A percentile compares a stretch with the other conserved stretches of the same genome.
phyloP scores from a whole-genome alignment of 2,113 vertebrate genomes.

The Lepisosteus osseus region DNA sequence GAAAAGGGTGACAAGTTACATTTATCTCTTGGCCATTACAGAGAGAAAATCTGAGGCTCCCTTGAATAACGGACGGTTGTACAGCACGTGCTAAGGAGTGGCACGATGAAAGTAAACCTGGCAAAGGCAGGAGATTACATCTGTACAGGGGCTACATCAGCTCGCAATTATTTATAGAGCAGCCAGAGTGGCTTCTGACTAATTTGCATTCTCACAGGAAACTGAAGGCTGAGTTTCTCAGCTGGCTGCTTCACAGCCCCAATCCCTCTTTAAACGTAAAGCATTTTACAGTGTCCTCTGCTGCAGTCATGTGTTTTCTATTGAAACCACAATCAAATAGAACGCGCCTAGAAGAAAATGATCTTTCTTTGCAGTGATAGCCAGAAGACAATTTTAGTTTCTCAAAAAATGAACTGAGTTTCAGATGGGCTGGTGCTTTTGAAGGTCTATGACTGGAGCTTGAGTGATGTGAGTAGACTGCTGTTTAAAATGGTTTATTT shows the following conservation, averaged over 20 bases:
- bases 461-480: constrained; percentile 12
- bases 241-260: not conserved
- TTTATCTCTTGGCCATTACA: no score
- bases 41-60: no score
- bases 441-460: not conserved
- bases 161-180: not conserved
- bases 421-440: not conserved
- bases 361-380: no score
- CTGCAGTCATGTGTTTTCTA: constrained; percentile 4
- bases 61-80: not conserved
- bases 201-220: constrained; percentile 25
- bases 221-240: constrained; percentile 1
- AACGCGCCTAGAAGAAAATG: not conserved
- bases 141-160: not conserved
- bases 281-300: constrained; percentile 5
- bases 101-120: not conserved
- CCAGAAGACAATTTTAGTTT: not conserved
- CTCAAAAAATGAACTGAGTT: not conserved
- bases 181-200: constrained; percentile 1
- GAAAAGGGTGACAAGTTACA: no score
- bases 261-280: not conserved
- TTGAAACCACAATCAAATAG: not conserved
- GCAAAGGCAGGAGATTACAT: not conserved
- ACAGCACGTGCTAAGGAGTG: not conserved
- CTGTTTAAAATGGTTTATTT: not conserved